Conservation (phyloP, 2,797 vertebrate genomes). For the Halcyon smyrnensis region DNA sequence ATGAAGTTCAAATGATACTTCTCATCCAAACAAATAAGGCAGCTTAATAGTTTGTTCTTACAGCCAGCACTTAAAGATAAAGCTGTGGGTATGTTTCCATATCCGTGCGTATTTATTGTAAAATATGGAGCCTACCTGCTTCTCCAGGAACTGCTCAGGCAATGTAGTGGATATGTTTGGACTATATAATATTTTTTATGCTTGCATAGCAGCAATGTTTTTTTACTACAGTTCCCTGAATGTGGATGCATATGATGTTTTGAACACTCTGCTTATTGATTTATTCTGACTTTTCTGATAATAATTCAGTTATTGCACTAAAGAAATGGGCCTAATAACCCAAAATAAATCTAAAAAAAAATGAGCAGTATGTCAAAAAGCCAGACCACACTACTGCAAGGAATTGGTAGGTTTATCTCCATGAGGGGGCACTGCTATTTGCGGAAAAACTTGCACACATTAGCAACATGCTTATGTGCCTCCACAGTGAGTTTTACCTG, state of each 20-base stretch:
- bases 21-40: neutral
- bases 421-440: neutral
- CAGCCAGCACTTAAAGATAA: neutral
- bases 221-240: neutral
- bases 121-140: neutral
- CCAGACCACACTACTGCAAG: neutral
- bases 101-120: rapidly evolving
- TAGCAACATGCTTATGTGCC: neutral
- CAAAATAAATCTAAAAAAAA: neutral
- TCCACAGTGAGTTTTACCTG: neutral
- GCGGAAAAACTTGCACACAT: neutral
- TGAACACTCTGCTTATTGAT: neutral
- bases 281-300: neutral
- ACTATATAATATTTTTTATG: neutral
- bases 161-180: rapidly evolving
- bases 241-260: neutral
- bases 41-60: neutral
- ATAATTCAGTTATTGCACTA: neutral
- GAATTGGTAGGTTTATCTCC: neutral
- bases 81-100: neutral
- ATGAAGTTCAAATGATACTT: neutral
- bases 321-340: neutral
- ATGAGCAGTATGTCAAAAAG: neutral
- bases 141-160: neutral
- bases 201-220: neutral